phyloP scores from a whole-genome alignment of 2,888 invertebrate species.

The Lochmaea crataegi region DNA sequence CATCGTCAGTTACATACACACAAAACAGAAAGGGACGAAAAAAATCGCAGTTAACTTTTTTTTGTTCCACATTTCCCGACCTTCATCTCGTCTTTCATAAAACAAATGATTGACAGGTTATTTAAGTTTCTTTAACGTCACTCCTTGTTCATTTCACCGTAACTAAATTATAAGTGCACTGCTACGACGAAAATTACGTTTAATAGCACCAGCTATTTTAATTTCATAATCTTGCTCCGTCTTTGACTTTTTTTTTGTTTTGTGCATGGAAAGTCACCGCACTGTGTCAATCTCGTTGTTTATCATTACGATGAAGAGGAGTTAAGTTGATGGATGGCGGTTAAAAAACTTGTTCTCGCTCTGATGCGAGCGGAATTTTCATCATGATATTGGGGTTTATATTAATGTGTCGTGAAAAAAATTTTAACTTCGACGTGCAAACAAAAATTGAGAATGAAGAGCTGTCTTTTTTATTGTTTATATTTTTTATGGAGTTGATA shows the following conservation, averaged over 20 bases:
- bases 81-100: constrained; percentile 45
- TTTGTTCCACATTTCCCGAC: constrained; percentile 48
- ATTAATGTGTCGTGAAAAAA: not conserved
- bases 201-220: constrained; percentile 40
- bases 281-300: constrained; percentile 29
- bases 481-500: not conserved
- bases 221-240: constrained; percentile 35
- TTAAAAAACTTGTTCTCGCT: constrained; percentile 5
- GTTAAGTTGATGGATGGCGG: constrained; percentile 17
- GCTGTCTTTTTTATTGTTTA: not conserved
- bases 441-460: not conserved
- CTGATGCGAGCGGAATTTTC: not conserved
- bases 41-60: constrained; percentile 48
- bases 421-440: not conserved
- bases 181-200: constrained; percentile 44
- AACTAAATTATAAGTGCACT: constrained; percentile 51
- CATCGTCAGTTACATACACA: constrained; percentile 8
- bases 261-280: constrained; percentile 27
- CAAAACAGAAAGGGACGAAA: not conserved
- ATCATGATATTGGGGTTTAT: constrained; percentile 4
- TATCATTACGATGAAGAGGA: constrained; percentile 12
- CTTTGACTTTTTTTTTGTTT: not conserved
- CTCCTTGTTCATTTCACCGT: constrained; percentile 43
- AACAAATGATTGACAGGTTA: constrained; percentile 57
- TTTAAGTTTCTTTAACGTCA: constrained; percentile 58